phyloP scores from a whole-genome alignment of 1,140 invertebrate genomes.

The Drosophila navojoa region DNA sequence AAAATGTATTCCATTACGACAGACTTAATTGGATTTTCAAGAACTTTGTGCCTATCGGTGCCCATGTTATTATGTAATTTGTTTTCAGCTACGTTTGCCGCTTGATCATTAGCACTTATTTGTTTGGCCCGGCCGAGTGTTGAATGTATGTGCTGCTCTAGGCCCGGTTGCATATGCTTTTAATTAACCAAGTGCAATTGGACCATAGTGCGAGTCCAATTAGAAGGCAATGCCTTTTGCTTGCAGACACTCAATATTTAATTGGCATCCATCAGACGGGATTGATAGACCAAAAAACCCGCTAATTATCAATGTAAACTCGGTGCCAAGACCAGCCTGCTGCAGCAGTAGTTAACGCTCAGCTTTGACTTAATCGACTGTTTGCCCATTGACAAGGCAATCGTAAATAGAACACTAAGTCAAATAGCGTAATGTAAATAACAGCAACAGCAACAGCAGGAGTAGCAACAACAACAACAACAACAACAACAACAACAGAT shows the following conservation, averaged over 20 bases:
- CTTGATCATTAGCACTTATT: constrained; percentile 9
- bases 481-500: neutral
- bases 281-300: neutral
- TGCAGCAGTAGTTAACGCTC: neutral
- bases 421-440: neutral
- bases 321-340: neutral
- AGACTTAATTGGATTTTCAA: neutral
- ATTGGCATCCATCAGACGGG: neutral
- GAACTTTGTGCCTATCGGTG: neutral
- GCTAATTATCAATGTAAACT: neutral
- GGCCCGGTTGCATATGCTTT: neutral
- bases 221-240: neutral
- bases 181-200: constrained; percentile 3
- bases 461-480: neutral
- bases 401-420: neutral
- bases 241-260: constrained; percentile 5
- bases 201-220: neutral
- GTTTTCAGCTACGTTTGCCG: neutral
- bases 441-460: neutral
- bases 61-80: neutral
- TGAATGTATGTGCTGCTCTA: neutral
- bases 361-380: neutral
- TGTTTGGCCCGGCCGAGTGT: neutral
- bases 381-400: neutral
- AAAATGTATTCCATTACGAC: neutral